phyloP scores from a whole-genome alignment of 2,113 vertebrate species.

The Sphaerodactylus townsendi region DNA sequence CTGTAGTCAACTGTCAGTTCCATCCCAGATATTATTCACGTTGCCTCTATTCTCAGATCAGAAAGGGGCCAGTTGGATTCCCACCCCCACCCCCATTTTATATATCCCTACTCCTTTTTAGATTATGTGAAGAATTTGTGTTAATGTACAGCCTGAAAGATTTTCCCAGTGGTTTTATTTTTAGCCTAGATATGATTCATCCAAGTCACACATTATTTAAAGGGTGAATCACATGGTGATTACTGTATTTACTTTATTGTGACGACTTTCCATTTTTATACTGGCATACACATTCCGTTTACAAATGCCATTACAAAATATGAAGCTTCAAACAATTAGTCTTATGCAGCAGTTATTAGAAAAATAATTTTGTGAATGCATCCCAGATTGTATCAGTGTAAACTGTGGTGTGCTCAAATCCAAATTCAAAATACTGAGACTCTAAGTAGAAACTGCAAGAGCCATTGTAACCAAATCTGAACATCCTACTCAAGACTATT shows the following conservation, averaged over 20 bases:
- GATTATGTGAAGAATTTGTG: neutral
- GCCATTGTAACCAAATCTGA: too few relatives aligned
- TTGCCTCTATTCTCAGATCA: neutral
- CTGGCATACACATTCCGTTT: neutral
- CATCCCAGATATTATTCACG: neutral
- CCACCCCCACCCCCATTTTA: neutral
- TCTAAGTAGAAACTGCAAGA: too few relatives aligned
- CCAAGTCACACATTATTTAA: neutral
- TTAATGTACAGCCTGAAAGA: neutral
- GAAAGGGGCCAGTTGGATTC: neutral
- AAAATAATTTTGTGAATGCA: neutral
- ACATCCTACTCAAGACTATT: too few relatives aligned
- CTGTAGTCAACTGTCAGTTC: neutral
- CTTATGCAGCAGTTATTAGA: neutral
- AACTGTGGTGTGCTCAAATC: neutral
- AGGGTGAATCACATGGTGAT: neutral
- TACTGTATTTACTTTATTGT: neutral
- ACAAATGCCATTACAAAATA: neutral
- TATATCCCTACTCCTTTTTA: neutral
- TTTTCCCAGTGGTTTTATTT: neutral
- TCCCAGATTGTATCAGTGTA: too few relatives aligned
- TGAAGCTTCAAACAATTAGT: neutral
- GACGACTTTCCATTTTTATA: neutral
- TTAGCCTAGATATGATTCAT: neutral
- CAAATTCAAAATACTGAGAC: too few relatives aligned